Percentiles rank a stretch among this genome's conserved stretches.
Evolutionary conservation across 2,113 vertebrate species (phyloP).

Genomic region (Dicrurus megarhynchus): DNA sequence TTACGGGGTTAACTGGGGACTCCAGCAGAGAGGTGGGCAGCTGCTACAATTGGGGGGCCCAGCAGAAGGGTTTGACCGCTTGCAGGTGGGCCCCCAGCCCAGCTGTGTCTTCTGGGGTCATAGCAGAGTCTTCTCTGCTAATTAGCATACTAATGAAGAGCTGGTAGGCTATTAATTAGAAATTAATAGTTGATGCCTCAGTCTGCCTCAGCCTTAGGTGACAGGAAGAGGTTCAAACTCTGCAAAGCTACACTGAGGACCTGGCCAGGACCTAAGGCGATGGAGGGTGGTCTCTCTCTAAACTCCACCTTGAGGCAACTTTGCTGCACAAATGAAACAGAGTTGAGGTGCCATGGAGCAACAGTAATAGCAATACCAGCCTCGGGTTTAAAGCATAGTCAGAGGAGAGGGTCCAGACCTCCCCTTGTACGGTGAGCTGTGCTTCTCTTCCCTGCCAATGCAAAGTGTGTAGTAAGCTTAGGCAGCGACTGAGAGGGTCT

Average conservation of each 20-base stretch:
- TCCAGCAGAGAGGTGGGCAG: neutral
- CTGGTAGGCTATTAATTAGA: neutral
- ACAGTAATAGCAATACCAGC: neutral
- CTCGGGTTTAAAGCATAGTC: neutral
- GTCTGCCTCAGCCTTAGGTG: neutral
- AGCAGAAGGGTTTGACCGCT: neutral
- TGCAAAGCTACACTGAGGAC: neutral
- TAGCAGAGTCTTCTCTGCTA: neutral
- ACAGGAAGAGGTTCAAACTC: neutral
- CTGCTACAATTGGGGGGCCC: neutral
- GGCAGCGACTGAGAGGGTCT: neutral
- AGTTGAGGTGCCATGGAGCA: neutral
- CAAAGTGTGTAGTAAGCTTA: neutral
- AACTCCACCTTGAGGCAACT: neutral
- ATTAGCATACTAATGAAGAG: neutral
- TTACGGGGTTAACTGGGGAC: neutral
- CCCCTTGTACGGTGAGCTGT: neutral
- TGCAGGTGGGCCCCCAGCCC: accelerated
- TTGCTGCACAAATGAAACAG: neutral
- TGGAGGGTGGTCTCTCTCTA: neutral
- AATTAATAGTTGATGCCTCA: neutral
- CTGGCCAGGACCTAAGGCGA: neutral
- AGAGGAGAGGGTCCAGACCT: neutral
- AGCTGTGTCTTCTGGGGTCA: neutral
- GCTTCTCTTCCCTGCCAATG: neutral